A percentile compares a stretch with the other conserved stretches of the same genome.
Evolutionary conservation across 2,113 vertebrate species (phyloP).

Genomic region (Thalassarche chlororhynchos): DNA sequence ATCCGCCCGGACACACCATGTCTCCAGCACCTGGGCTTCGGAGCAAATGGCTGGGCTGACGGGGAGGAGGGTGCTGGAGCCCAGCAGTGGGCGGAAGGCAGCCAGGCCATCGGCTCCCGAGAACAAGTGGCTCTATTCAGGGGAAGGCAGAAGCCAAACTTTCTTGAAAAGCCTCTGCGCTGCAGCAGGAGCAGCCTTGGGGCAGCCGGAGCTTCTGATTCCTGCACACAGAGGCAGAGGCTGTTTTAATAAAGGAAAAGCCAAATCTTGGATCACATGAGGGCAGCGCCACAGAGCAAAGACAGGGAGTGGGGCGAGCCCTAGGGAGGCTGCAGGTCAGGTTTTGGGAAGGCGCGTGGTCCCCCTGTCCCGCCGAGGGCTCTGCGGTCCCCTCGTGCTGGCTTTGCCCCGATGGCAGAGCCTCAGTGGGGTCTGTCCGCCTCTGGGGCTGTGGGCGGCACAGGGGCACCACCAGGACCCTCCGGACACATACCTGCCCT

Average conservation of each 20-base stretch:
- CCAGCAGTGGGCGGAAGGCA: background rate
- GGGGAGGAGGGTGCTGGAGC: background rate
- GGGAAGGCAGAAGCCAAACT: background rate
- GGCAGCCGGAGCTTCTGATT: constrained; percentile 16
- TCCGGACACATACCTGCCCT: fast-evolving
- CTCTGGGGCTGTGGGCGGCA: background rate
- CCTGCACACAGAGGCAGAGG: background rate
- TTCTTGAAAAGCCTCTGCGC: background rate
- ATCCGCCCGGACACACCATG: fast-evolving
- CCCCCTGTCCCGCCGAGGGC: fast-evolving
- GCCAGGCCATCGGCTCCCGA: fast-evolving
- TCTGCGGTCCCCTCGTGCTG: background rate
- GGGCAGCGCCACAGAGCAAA: background rate
- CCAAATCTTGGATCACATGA: background rate
- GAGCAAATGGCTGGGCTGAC: background rate
- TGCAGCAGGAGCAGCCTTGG: background rate
- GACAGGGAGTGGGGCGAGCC: background rate
- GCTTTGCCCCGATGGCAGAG: background rate
- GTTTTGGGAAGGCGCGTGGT: fast-evolving
- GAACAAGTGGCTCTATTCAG: background rate
- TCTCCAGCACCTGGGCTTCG: fast-evolving
- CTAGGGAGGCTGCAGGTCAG: background rate
- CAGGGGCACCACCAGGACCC: background rate
- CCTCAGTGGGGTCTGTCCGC: fast-evolving
- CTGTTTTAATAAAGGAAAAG: background rate